Conservation (phyloP, 2,888 invertebrate species). For the Laothoe populi region DNA sequence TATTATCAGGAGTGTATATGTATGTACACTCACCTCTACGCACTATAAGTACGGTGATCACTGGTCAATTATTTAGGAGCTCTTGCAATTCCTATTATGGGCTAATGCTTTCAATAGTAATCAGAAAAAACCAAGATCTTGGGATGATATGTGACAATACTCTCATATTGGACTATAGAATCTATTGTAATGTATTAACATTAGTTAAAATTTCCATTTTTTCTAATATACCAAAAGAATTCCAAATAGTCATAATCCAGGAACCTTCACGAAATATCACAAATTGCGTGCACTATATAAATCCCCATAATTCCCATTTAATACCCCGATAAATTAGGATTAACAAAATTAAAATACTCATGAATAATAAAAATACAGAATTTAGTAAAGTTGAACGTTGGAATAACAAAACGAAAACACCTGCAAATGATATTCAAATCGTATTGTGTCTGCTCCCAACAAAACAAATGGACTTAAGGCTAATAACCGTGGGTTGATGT, state of each 20-base stretch:
- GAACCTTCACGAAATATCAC: neutral
- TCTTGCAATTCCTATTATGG: too few relatives aligned
- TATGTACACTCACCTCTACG: too few relatives aligned
- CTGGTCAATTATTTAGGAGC: too few relatives aligned
- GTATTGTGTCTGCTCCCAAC: slow-evolving; percentile 18
- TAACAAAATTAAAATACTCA: neutral
- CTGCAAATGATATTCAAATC: slow-evolving; percentile 20
- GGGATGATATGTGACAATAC: too few relatives aligned
- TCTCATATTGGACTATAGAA: too few relatives aligned
- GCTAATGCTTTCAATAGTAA: too few relatives aligned
- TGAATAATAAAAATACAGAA: slow-evolving; percentile 4
- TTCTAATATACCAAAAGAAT: neutral
- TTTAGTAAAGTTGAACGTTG: neutral
- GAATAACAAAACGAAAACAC: slow-evolving; percentile 5
- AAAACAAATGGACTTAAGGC: slow-evolving; percentile 29
- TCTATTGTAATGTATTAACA: too few relatives aligned
- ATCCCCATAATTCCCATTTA: neutral
- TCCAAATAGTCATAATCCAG: neutral
- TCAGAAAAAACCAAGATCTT: too few relatives aligned
- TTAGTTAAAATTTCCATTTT: too few relatives aligned
- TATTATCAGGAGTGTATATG: too few relatives aligned
- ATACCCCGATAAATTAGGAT: neutral
- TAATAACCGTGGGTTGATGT: slow-evolving; percentile 31
- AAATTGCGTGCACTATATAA: neutral
- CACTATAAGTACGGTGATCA: too few relatives aligned